A percentile compares a stretch with the other conserved stretches of the same genome.
Evolutionary conservation across 2,888 invertebrate genomes (phyloP).

Genomic region (Lithophane socia): DNA sequence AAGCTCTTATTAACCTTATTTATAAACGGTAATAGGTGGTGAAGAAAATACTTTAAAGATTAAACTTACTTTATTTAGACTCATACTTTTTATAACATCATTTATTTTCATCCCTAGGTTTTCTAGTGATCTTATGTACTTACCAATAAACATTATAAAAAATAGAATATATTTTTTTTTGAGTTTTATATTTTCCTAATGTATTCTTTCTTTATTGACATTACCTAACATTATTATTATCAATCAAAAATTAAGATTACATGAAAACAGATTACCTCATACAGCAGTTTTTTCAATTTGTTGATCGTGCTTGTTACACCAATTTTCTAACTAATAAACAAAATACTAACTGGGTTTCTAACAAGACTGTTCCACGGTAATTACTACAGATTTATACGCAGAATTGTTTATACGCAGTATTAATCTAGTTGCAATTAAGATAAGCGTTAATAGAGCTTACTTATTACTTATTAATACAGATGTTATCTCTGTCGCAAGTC

Average conservation of each 20-base stretch:
- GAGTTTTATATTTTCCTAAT: neutral
- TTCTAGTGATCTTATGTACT: too few species aligned
- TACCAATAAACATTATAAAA: neutral
- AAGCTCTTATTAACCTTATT: constrained; percentile 26
- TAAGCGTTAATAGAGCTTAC: constrained; percentile 31
- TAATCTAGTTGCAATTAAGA: constrained; percentile 48
- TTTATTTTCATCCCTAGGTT: neutral
- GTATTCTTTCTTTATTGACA: neutral
- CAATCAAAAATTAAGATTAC: constrained; percentile 29
- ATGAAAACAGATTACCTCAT: constrained; percentile 42
- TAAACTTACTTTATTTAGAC: neutral
- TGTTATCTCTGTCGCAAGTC: neutral
- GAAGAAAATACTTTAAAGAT: neutral
- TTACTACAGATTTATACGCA: constrained; percentile 42
- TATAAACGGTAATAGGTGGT: constrained; percentile 8
- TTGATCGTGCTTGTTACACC: constrained; percentile 43
- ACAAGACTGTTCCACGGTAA: constrained; percentile 46
- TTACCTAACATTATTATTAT: constrained; percentile 34
- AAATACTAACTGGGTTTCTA: constrained; percentile 43
- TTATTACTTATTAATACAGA: constrained; percentile 10
- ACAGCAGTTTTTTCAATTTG: constrained; percentile 19
- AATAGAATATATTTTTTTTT: neutral
- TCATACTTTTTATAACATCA: neutral
- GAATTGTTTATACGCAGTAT: constrained; percentile 41
- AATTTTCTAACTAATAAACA: constrained; percentile 49